Conservation (phyloP, 2,797 vertebrate genomes). For the Hippopotamyrus pictus region DNA sequence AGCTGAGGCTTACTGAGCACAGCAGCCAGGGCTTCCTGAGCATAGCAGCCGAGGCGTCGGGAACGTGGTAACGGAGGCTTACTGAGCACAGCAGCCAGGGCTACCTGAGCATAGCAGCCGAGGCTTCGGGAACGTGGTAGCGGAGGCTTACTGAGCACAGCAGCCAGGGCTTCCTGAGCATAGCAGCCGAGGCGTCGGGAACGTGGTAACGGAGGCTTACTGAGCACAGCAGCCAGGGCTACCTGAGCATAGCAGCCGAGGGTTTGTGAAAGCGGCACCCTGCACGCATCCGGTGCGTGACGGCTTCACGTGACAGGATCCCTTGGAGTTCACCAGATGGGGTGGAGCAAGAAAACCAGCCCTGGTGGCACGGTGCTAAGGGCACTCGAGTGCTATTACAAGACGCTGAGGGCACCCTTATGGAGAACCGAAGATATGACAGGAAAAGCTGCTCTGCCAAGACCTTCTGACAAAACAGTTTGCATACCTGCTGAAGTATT, state of each 20-base stretch:
- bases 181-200: not conserved
- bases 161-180: not conserved
- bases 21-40: not conserved
- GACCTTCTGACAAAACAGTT: conserved; percentile 68
- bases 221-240: not conserved
- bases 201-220: not conserved
- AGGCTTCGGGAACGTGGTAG: not conserved
- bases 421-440: conserved; percentile 68
- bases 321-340: conserved; percentile 36
- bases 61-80: not conserved
- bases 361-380: conserved; percentile 67
- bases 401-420: conserved; percentile 69
- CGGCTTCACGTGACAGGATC: conserved; percentile 25
- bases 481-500: conserved; percentile 72
- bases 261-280: not conserved
- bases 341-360: conserved; percentile 57
- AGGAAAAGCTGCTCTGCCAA: conserved; percentile 64
- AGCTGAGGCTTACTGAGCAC: too few relatives aligned
- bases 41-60: not conserved
- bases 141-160: not conserved
- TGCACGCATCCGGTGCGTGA: not conserved
- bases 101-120: not conserved
- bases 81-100: not conserved
- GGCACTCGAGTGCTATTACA: conserved; percentile 71
- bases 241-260: not conserved